Conservation (phyloP, 2,888 invertebrate species). For the Ernsta delagoae region DNA sequence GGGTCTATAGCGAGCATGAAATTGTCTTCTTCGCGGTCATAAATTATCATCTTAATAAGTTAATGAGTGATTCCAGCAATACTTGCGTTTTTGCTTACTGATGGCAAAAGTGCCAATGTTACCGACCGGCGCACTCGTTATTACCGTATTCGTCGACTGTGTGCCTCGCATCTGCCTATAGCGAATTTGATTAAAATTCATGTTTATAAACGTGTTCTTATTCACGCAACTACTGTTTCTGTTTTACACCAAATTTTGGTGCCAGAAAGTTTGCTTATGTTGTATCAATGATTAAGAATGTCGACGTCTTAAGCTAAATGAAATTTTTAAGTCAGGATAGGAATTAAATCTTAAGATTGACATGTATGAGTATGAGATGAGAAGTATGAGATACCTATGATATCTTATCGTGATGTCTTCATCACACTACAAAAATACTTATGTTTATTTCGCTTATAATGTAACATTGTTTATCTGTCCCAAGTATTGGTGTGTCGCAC, state of each 20-base stretch:
- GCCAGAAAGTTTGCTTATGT: not conserved
- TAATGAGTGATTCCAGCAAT: slow-evolving; percentile 80
- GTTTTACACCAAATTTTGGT: slow-evolving; percentile 49
- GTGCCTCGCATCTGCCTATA: slow-evolving; percentile 76
- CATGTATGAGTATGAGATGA: no score
- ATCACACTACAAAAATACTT: not conserved
- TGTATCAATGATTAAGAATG: not conserved
- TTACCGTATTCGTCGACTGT: slow-evolving; percentile 71
- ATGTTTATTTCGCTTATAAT: not conserved
- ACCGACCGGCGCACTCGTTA: slow-evolving; percentile 66
- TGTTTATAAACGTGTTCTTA: slow-evolving; percentile 71
- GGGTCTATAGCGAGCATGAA: slow-evolving; percentile 61
- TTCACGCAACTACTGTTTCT: slow-evolving; percentile 42
- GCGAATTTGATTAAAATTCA: slow-evolving; percentile 83
- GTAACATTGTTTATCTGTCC: slow-evolving; percentile 19
- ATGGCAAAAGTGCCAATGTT: slow-evolving; percentile 64
- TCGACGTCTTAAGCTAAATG: no score
- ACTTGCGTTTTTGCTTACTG: slow-evolving; percentile 68
- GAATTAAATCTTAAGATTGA: no score
- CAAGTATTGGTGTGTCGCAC: slow-evolving; percentile 10
- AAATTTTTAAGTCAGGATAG: no score
- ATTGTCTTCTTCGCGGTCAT: slow-evolving; percentile 71
- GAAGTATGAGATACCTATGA: no score
- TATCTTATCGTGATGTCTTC: no score
- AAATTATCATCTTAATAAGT: slow-evolving; percentile 83